Evolutionary conservation across 2,888 invertebrate species (phyloP).

Genomic region (Polylopha cassiicola): DNA sequence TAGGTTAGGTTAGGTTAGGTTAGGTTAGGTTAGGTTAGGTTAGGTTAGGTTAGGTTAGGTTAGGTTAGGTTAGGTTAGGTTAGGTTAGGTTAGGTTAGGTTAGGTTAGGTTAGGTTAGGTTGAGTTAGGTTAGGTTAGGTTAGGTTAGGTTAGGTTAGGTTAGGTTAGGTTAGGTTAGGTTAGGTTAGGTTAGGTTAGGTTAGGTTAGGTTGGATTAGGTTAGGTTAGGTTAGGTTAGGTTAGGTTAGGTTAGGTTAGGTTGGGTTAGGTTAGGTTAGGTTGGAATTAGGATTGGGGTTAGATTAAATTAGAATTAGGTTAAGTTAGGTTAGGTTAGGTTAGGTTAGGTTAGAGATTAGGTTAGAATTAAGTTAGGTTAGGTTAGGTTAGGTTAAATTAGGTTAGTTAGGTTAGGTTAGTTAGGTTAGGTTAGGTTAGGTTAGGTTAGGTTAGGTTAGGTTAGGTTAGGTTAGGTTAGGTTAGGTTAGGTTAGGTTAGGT

Average conservation of each 20-base stretch:
- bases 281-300: neutral
- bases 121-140: slow-evolving; percentile 1
- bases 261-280: slow-evolving; percentile 6
- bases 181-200: slow-evolving; percentile 1
- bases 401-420: slow-evolving; percentile 1
- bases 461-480: slow-evolving; percentile 1
- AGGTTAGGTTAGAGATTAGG: slow-evolving; percentile 1
- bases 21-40: neutral
- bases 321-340: slow-evolving; percentile 6
- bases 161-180: slow-evolving; percentile 1
- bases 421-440: slow-evolving; percentile 1
- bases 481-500: slow-evolving; percentile 1
- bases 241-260: slow-evolving; percentile 7
- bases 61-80: neutral
- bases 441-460: slow-evolving; percentile 1
- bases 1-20: neutral
- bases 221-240: slow-evolving; percentile 7
- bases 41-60: slow-evolving; percentile 1
- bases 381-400: slow-evolving; percentile 1
- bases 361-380: slow-evolving; percentile 1
- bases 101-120: slow-evolving; percentile 1
- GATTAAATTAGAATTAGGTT: neutral
- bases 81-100: slow-evolving; percentile 1
- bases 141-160: slow-evolving; percentile 1
- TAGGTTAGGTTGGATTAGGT: slow-evolving; percentile 5